These are phyloP conservation scores for Theristicus caerulescens DNA, from an alignment of 2,113 vertebrate species.

Conservation along the genomic window DNA sequence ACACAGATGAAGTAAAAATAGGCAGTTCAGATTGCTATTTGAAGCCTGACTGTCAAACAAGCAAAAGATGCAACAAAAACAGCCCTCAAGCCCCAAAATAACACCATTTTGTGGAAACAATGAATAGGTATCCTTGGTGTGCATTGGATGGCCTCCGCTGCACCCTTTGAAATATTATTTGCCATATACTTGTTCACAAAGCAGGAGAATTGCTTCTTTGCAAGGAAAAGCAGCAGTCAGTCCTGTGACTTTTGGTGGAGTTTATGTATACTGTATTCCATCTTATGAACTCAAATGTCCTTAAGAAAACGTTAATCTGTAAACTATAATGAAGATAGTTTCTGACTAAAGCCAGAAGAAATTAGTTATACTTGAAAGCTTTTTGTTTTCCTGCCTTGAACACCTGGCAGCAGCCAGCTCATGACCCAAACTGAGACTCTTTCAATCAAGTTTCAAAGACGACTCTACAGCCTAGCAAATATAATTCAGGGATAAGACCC, in stretches of 20 bases:
- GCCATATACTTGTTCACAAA: not conserved
- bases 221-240: not conserved
- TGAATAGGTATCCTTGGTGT: not conserved
- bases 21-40: not conserved
- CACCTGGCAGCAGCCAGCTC: not conserved
- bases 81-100: not conserved
- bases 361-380: conserved; percentile 43
- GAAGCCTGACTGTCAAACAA: not conserved
- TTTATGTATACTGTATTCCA: not conserved
- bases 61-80: not conserved
- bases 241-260: not conserved
- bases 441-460: conserved; percentile 30
- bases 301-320: not conserved
- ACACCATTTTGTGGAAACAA: not conserved
- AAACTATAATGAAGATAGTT: conserved; percentile 6
- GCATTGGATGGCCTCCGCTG: not conserved
- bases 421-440: not conserved
- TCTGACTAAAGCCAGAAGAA: conserved; percentile 52
- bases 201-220: not conserved
- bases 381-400: not conserved
- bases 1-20: not conserved
- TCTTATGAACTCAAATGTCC: not conserved
- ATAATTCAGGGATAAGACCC: not conserved
- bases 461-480: not conserved
- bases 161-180: not conserved